Percentiles rank a stretch among this genome's conserved stretches.
Conservation (phyloP, 2,888 invertebrate species). For the Nomada flava region DNA sequence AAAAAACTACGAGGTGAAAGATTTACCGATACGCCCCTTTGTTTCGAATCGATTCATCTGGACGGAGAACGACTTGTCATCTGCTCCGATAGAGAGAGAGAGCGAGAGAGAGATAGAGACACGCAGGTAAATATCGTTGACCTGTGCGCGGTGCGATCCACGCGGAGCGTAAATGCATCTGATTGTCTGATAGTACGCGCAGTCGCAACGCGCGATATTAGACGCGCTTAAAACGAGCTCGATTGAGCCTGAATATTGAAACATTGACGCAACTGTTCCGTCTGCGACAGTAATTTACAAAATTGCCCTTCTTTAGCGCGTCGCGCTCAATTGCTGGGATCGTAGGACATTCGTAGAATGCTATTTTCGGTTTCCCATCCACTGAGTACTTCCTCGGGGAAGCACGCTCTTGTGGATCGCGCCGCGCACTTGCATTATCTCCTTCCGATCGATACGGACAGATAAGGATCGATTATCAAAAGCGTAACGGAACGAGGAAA, state of each 20-base stretch:
- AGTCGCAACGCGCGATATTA: slow-evolving; percentile 58
- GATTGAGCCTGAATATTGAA: slow-evolving; percentile 71
- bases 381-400: slow-evolving; percentile 3
- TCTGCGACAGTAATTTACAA: slow-evolving; percentile 68
- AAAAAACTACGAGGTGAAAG: no score
- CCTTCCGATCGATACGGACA: slow-evolving; percentile 9
- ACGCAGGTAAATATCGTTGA: slow-evolving; percentile 40
- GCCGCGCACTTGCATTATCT: neutral
- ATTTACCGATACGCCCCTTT: no score
- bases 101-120: no score
- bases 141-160: neutral
- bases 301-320: slow-evolving; percentile 67
- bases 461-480: slow-evolving; percentile 23
- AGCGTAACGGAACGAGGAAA: slow-evolving; percentile 7
- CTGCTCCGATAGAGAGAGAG: no score
- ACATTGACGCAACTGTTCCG: slow-evolving; percentile 70
- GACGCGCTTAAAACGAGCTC: slow-evolving; percentile 59
- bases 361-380: slow-evolving; percentile 43
- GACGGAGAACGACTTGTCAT: no score
- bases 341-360: slow-evolving; percentile 36
- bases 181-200: slow-evolving; percentile 29
- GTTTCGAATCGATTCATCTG: no score
- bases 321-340: slow-evolving; percentile 27
- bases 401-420: neutral
- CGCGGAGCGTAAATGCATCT: slow-evolving; percentile 16